A percentile compares a stretch with the other conserved stretches of the same genome.
Conservation (phyloP, 2,797 vertebrate genomes). For the Denticeps clupeoides region DNA sequence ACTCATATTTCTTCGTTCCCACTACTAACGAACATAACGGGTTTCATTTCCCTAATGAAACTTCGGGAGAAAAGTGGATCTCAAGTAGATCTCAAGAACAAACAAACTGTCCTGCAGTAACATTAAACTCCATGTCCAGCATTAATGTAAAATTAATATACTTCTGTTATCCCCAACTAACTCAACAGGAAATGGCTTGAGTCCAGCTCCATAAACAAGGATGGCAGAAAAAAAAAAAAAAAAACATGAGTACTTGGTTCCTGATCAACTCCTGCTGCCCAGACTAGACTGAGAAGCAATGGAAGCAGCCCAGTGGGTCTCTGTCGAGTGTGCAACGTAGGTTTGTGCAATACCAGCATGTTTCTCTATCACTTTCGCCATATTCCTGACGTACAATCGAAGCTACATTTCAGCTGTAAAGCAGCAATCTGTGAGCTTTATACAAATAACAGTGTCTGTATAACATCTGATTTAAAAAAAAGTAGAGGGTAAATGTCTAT, state of each 20-base stretch:
- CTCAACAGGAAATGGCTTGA: conserved; percentile 33
- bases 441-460: not conserved
- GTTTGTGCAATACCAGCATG: conserved; percentile 31
- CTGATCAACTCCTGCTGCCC: conserved; percentile 33
- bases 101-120: conserved; percentile 71
- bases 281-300: conserved; percentile 18
- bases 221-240: conserved; percentile 23
- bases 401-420: too few species aligned
- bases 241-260: conserved; percentile 42
- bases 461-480: not conserved
- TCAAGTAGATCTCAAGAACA: conserved; percentile 27
- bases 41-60: conserved; percentile 31
- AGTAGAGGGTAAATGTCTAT: not conserved
- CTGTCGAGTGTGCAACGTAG: conserved; percentile 32
- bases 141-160: conserved; percentile 45
- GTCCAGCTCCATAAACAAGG: conserved; percentile 55
- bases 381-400: too few species aligned
- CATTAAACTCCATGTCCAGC: conserved; percentile 68
- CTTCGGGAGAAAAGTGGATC: conserved; percentile 16
- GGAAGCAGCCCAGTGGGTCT: conserved; percentile 29
- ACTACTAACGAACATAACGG: conserved; percentile 20
- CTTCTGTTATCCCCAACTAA: conserved; percentile 20
- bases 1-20: conserved; percentile 29
- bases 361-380: conserved; percentile 8
- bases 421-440: conserved; percentile 2